Evolutionary conservation across 2,797 vertebrate species (phyloP).

Genomic region (Enteromius unitaeniatus): DNA sequence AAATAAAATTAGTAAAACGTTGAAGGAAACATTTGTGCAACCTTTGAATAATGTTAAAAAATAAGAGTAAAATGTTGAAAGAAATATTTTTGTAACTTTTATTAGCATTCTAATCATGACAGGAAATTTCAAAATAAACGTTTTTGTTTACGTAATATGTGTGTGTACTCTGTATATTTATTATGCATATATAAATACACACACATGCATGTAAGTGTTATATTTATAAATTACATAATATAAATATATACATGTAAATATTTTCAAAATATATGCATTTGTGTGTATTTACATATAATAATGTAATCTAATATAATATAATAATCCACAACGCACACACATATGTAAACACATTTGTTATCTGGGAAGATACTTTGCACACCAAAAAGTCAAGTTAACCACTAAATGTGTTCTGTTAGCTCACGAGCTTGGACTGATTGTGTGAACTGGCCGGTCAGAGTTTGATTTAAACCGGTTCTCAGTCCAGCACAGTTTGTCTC

Average conservation of each 20-base stretch:
- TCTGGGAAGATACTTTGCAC: neutral
- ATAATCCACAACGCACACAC: too few relatives aligned
- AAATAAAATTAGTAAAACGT: neutral
- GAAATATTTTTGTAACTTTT: neutral
- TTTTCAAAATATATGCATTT: too few relatives aligned
- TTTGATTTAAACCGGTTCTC: neutral
- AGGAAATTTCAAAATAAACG: neutral
- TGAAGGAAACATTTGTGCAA: neutral
- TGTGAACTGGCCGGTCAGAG: neutral
- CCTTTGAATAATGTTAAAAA: neutral
- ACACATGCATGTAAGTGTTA: too few relatives aligned
- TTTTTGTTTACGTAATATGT: too few relatives aligned
- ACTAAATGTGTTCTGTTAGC: neutral
- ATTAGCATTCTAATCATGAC: neutral
- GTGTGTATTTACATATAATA: too few relatives aligned
- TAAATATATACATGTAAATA: too few relatives aligned
- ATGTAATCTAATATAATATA: too few relatives aligned
- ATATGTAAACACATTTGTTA: too few relatives aligned
- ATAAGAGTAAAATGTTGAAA: neutral
- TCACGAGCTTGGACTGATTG: neutral
- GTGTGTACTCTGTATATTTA: too few relatives aligned
- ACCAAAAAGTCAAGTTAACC: neutral
- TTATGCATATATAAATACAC: too few relatives aligned
- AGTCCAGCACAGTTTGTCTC: slow-evolving; percentile 19
- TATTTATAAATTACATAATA: too few relatives aligned